These are phyloP conservation scores for Caenorhabditis afra DNA, from an alignment of 2,888 invertebrate species.

Conservation along the genomic window DNA sequence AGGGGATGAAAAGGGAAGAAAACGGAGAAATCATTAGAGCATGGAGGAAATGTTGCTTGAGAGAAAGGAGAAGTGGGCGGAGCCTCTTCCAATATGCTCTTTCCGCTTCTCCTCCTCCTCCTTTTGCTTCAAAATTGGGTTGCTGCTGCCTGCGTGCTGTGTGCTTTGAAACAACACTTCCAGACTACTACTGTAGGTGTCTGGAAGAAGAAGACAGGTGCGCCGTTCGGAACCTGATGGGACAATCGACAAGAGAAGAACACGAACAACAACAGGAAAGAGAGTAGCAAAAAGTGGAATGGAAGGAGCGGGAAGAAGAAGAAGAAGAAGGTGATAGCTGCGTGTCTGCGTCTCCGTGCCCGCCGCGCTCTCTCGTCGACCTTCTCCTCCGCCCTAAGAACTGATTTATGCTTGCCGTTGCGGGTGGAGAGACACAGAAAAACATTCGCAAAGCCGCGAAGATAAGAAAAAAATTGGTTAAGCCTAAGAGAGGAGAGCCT, in stretches of 20 bases:
- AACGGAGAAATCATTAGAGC: slow-evolving; percentile 46
- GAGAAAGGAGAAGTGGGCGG: slow-evolving; percentile 13
- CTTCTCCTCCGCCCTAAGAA: slow-evolving; percentile 24
- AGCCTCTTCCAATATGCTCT: slow-evolving; percentile 11
- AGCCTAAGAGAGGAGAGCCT: slow-evolving; percentile 24
- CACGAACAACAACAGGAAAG: background rate
- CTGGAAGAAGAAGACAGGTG: too few relatives aligned
- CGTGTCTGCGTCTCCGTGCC: slow-evolving; percentile 21
- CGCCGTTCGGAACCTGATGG: background rate
- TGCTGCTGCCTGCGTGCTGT: background rate
- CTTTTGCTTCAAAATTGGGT: slow-evolving; percentile 6
- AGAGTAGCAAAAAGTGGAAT: background rate
- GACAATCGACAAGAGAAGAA: slow-evolving; percentile 6
- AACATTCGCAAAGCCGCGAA: background rate
- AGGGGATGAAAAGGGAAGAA: slow-evolving; percentile 10
- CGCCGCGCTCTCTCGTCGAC: slow-evolving; percentile 19
- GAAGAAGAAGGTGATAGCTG: background rate
- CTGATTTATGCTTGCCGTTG: slow-evolving; percentile 37
- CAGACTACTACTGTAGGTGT: too few relatives aligned
- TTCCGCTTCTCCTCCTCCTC: slow-evolving; percentile 9
- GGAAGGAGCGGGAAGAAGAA: slow-evolving; percentile 4
- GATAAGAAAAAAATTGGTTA: slow-evolving; percentile 26
- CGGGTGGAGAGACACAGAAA: background rate
- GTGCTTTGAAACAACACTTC: slow-evolving; percentile 5
- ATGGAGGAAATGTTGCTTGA: slow-evolving; percentile 15